Base-by-base conservation (phyloP, 2,113 vertebrate genomes). In the Cariama cristata region DNA sequence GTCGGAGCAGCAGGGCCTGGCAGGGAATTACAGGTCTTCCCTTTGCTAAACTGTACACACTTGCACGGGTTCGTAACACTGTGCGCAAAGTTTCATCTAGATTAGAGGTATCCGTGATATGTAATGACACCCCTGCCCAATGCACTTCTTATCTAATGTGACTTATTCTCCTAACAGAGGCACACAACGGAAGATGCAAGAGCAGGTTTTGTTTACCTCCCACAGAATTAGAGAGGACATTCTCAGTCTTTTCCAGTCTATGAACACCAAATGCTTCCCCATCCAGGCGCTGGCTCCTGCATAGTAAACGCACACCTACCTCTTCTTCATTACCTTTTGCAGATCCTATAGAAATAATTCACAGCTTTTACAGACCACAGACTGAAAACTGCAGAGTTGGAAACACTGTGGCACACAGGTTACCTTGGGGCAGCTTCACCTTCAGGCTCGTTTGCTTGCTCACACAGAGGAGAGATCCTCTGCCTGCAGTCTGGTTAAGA, bases 71-170 rank as follows among this genome's bases (percentile, higher is more conserved):
- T 79, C 1, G 0, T 71, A 90, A 75, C 35, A 76, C 42, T 1
- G 3, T 13, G 13, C 4, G 9, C 0, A 0, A 79, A 69, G 47
- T 59, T 81, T 88, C 4, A 1, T 45, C 76, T 63, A n/a, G 59
- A 94, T 96, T 80, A 94, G 72, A 88, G 59, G 26, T 53, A 96
- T 50, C 42, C 3, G 71, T 22, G n/a, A 50, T 33, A 59, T 0
- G 59, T 69, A 91, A 96, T 68, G 88, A 97, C 89, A 88, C 56
- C 38, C 56, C 64, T 97, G 93, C 27, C 27, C 60, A 85, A 66
- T 33, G 80, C 38, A 35, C 56, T 81, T 77, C 73, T 85, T 74
- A 85, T 35, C 73, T 68, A 72, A 89, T 35, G 26, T 9, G 73
- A 91, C 64, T 87, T 93, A 59, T 38, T 89, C 60, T 87, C 84